Conservation (phyloP, 2,888 invertebrate genomes). For the Camptogramma bilineatum region DNA sequence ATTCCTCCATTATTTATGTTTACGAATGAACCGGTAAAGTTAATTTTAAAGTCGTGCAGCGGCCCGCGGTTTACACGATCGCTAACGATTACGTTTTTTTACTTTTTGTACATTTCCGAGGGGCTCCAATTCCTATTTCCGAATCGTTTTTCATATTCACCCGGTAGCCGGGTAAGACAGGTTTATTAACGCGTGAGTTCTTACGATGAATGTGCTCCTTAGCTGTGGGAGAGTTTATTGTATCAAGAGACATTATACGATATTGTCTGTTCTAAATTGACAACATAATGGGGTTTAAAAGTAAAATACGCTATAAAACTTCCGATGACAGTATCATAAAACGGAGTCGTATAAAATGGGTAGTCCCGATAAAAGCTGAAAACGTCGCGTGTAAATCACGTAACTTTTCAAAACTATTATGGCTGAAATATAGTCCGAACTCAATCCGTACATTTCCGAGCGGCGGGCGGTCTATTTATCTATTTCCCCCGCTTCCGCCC, state of each 20-base stretch:
- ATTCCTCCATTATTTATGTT: conserved; percentile 85
- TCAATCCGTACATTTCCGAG: conserved; percentile 86
- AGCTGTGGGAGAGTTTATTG: conserved; percentile 51
- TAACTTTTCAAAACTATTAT: conserved; percentile 85
- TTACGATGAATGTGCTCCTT: conserved; percentile 56
- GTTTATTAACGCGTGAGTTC: conserved; percentile 53
- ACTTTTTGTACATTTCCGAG: conserved; percentile 58
- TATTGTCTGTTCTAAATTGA: conserved; percentile 61
- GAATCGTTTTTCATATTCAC: conserved; percentile 62
- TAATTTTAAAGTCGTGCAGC: conserved; percentile 83
- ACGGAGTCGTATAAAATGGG: conserved; percentile 68
- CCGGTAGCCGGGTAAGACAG: conserved; percentile 50
- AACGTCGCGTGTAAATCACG: conserved; percentile 83
- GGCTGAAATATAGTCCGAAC: conserved; percentile 84
- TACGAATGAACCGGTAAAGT: conserved; percentile 85
- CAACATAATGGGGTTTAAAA: conserved; percentile 65
- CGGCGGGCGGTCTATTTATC: conserved; percentile 85
- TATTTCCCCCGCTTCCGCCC: conserved; percentile 85
- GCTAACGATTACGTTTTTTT: conserved; percentile 69
- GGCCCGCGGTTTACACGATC: conserved; percentile 74
- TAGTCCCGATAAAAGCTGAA: conserved; percentile 76
- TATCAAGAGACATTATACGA: conserved; percentile 40
- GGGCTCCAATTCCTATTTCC: conserved; percentile 60
- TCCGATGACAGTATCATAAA: conserved; percentile 75
- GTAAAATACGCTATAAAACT: conserved; percentile 73